Evolutionary conservation across 2,797 vertebrate genomes (phyloP), one percentile per base, ranked within the genome.

Genomic region (Knipowitschia caucasica): DNA sequence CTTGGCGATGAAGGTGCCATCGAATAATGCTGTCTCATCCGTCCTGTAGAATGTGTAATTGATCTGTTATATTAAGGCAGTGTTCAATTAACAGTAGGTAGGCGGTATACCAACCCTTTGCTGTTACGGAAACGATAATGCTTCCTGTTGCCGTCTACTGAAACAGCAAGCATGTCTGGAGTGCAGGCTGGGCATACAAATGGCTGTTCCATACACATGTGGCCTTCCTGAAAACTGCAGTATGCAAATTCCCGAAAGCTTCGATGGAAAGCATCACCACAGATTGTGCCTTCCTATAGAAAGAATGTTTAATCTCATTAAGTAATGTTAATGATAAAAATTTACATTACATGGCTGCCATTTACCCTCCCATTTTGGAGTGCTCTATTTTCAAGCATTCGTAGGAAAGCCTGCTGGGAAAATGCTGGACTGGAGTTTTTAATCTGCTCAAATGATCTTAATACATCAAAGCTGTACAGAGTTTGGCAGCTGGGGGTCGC

Each of bases 401-500:
- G 10, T n/a, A 29, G 24, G 11, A 26, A 17, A 9, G 35, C 50
- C 21, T 11, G 25, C 25, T 18, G 34, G 1, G 34, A 36, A 36
- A 36, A 36, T 15, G 34, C 34, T 36, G 34, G 34, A 3, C 34
- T 36, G 34, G 14, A 36, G 34, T n/a, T 36, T 7, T 36, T 36
- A 36, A 15, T n/a, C 4, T 36, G 34, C 5, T 39, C 34, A 52
- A 38, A 52, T 38, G n/a, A 52, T 12, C 14, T 38, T 23, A 39
- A 38, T 2, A 33, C 34, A 40, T 53, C 50, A 29, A 53, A 53
- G 3, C 17, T 53, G 17, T 39, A 21, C 24, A 53, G 25, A 3
- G 38, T n/a, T 40, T 40, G 35, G 9, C 50, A 53, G 35, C 50
- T 53, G 23, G 50, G 11, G 2, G 24, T 52, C 25, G 23, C 35